Conservation (phyloP, 2,888 invertebrate species). For the Sepioteuthis lessoniana region DNA sequence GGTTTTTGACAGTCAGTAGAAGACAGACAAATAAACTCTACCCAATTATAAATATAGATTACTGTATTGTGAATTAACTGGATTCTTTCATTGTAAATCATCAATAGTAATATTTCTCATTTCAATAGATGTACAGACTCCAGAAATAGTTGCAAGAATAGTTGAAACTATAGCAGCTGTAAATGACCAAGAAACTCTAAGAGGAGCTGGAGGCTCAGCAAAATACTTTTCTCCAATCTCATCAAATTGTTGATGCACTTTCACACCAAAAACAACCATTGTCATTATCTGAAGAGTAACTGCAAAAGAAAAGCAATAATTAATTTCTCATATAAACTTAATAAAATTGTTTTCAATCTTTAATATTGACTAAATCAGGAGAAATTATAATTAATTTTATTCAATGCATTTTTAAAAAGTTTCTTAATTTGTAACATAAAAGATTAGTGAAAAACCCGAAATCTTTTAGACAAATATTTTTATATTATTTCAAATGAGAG, state of each 20-base stretch:
- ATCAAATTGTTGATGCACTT: slow-evolving; percentile 55
- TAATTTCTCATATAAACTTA: background rate
- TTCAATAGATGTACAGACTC: slow-evolving; percentile 58
- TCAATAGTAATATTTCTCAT: slow-evolving; percentile 57
- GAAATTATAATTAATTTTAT: too few relatives aligned
- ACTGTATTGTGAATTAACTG: background rate
- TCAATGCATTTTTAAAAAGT: too few relatives aligned
- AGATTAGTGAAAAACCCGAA: too few relatives aligned
- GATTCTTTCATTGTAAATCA: slow-evolving; percentile 50
- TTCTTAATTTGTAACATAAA: too few relatives aligned
- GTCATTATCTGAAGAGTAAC: slow-evolving; percentile 63
- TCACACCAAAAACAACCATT: slow-evolving; percentile 59
- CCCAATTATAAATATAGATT: too few relatives aligned
- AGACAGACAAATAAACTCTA: too few relatives aligned
- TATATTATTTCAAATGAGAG: too few relatives aligned
- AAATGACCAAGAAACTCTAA: slow-evolving; percentile 59
- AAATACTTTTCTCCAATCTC: slow-evolving; percentile 55
- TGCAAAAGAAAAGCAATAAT: slow-evolving; percentile 52
- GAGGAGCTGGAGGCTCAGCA: slow-evolving; percentile 51
- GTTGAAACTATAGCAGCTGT: slow-evolving; percentile 58
- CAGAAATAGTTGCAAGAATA: slow-evolving; percentile 57
- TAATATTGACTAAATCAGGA: too few relatives aligned
- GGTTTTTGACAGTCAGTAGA: too few relatives aligned
- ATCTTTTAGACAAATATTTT: too few relatives aligned
- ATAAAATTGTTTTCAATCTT: too few relatives aligned